phyloP scores from a whole-genome alignment of 1,140 invertebrate genomes.

The Zaprionus lachaisei region DNA sequence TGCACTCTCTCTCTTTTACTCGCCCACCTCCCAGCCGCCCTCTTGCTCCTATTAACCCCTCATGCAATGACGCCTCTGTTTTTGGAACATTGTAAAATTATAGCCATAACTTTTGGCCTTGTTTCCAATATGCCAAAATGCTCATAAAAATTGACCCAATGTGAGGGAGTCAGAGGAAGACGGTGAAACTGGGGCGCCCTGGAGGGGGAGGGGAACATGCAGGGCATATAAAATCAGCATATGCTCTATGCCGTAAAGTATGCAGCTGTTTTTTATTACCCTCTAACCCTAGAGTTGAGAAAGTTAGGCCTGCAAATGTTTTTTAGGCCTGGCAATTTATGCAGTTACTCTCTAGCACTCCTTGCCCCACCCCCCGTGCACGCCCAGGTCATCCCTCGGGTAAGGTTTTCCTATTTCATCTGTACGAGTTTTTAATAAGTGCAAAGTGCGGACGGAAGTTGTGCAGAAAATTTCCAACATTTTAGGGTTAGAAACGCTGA shows the following conservation, averaged over 20 bases:
- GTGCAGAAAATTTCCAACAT: slow-evolving; percentile 49
- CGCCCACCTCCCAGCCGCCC: not conserved
- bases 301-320: slow-evolving; percentile 65
- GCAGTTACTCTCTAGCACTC: slow-evolving; percentile 21
- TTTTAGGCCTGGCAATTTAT: slow-evolving; percentile 66
- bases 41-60: slow-evolving; percentile 8
- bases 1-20: not conserved
- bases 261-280: slow-evolving; percentile 78
- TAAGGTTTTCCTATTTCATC: slow-evolving; percentile 55
- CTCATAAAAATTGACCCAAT: slow-evolving; percentile 80
- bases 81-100: slow-evolving; percentile 64
- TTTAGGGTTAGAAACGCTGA: slow-evolving; percentile 34
- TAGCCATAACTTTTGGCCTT: slow-evolving; percentile 78
- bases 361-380: not conserved
- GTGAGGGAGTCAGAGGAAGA: slow-evolving; percentile 42
- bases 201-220: not conserved
- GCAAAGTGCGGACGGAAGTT: slow-evolving; percentile 75
- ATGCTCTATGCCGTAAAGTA: slow-evolving; percentile 73
- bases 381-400: not conserved
- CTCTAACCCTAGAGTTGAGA: slow-evolving; percentile 65
- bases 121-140: slow-evolving; percentile 80
- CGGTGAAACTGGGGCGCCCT: slow-evolving; percentile 11
- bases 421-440: slow-evolving; percentile 80
- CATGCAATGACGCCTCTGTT: slow-evolving; percentile 39
- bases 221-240: slow-evolving; percentile 74